A percentile compares a stretch with the other conserved stretches of the same genome.
Evolutionary conservation across 1,140 invertebrate genomes (phyloP).

Genomic region (Manduca sexta): DNA sequence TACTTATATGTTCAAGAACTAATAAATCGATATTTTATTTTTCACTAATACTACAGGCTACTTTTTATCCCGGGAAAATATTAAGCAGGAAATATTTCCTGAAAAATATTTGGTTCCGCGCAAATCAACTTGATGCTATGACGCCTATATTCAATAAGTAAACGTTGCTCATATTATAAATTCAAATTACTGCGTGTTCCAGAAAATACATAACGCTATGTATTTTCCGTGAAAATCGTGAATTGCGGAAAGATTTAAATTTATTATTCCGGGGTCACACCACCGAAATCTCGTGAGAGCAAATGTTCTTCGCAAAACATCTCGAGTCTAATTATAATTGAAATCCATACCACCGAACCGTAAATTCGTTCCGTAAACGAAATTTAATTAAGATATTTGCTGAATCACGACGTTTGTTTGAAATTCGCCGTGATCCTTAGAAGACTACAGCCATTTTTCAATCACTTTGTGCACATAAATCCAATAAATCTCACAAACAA

Average conservation of each 20-base stretch:
- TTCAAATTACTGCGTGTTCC: too few species aligned
- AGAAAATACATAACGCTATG: too few species aligned
- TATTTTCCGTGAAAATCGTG: neutral
- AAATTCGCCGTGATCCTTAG: too few species aligned
- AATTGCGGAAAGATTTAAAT: neutral
- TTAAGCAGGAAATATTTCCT: neutral
- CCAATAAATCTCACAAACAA: too few species aligned
- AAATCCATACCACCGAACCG: slow-evolving; percentile 9
- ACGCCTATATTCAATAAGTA: neutral
- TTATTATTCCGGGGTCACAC: neutral
- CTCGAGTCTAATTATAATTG: slow-evolving; percentile 14
- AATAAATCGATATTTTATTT: neutral
- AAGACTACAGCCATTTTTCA: too few species aligned
- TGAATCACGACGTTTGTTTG: too few species aligned
- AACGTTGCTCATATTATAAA: too few species aligned
- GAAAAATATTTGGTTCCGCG: neutral
- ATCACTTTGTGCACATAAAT: too few species aligned
- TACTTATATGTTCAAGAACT: neutral
- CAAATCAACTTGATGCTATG: neutral
- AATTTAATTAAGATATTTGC: slow-evolving; percentile 11
- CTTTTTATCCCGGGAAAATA: neutral
- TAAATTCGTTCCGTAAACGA: slow-evolving; percentile 9
- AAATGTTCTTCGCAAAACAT: slow-evolving; percentile 2
- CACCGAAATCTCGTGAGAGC: neutral
- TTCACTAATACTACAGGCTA: neutral